Percentiles rank a stretch among this genome's conserved stretches.
phyloP scores from a whole-genome alignment of 2,797 vertebrate species.

The Lithobates pipiens region DNA sequence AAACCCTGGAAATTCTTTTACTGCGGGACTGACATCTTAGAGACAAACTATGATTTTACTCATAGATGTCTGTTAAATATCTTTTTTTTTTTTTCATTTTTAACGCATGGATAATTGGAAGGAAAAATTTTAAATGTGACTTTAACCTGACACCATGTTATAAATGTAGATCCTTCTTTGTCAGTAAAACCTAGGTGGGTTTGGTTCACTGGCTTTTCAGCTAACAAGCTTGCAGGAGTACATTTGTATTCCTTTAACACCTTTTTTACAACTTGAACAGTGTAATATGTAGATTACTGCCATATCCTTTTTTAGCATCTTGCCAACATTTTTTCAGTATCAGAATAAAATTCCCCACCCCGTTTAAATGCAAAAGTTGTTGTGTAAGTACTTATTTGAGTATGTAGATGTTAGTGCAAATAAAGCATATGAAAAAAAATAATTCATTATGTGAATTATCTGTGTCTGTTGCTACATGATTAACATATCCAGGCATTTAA shows the following conservation, averaged over 20 bases:
- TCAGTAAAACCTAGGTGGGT: slow-evolving; percentile 28
- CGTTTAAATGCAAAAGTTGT: neutral
- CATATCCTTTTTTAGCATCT: neutral
- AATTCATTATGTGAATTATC: neutral
- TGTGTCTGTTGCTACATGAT: neutral
- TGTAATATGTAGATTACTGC: slow-evolving; percentile 29
- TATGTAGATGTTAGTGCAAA: neutral
- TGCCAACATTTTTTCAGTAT: slow-evolving; percentile 10
- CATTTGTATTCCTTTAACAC: slow-evolving; percentile 50
- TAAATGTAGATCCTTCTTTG: slow-evolving; percentile 43
- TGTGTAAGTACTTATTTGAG: neutral
- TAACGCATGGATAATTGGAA: slow-evolving; percentile 27
- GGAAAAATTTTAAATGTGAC: slow-evolving; percentile 22
- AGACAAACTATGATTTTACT: neutral
- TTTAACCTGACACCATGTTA: slow-evolving; percentile 43
- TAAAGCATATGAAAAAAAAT: neutral
- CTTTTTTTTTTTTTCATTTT: neutral
- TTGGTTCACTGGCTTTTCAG: slow-evolving; percentile 50
- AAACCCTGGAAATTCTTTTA: neutral
- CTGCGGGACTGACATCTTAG: neutral
- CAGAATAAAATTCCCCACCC: neutral
- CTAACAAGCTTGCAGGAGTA: slow-evolving; percentile 55
- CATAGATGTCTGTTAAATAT: neutral
- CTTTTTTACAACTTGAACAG: slow-evolving; percentile 21
- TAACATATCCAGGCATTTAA: neutral